phyloP scores from a whole-genome alignment of 1,140 invertebrate species.

The Luehdorfia chinensis region DNA sequence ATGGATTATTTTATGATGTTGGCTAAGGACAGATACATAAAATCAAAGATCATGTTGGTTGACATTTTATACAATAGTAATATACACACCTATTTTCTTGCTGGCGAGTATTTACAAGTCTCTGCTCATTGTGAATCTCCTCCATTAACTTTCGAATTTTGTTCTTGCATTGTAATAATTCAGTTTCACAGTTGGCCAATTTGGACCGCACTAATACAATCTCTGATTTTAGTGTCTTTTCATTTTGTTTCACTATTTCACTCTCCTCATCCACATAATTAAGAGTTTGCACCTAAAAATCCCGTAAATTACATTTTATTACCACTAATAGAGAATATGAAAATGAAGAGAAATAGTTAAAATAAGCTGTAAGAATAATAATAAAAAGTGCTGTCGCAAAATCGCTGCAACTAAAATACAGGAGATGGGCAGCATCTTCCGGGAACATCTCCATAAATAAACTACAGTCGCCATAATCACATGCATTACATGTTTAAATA shows the following conservation, averaged over 20 bases:
- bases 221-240: slow-evolving; percentile 91
- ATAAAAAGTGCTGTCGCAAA: background rate
- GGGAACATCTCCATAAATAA: too few species aligned
- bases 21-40: background rate
- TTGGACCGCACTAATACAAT: slow-evolving; percentile 89
- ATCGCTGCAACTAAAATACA: too few species aligned
- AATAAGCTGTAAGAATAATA: background rate
- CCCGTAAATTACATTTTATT: background rate
- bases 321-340: slow-evolving; percentile 1
- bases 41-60: too few species aligned
- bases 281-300: slow-evolving; percentile 82
- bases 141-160: slow-evolving; percentile 87
- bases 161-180: slow-evolving; percentile 92
- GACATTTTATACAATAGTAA: background rate
- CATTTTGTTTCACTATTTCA: slow-evolving; percentile 91
- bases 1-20: too few species aligned
- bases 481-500: too few species aligned
- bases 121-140: slow-evolving; percentile 77
- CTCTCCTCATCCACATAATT: slow-evolving; percentile 91
- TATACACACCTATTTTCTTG: slow-evolving; percentile 57
- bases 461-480: too few species aligned
- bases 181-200: slow-evolving; percentile 91
- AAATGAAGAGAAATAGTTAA: too few species aligned
- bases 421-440: too few species aligned
- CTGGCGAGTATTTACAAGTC: slow-evolving; percentile 48